Evolutionary conservation across 2,888 invertebrate species (phyloP).

Genomic region (Drosophila algonquin): DNA sequence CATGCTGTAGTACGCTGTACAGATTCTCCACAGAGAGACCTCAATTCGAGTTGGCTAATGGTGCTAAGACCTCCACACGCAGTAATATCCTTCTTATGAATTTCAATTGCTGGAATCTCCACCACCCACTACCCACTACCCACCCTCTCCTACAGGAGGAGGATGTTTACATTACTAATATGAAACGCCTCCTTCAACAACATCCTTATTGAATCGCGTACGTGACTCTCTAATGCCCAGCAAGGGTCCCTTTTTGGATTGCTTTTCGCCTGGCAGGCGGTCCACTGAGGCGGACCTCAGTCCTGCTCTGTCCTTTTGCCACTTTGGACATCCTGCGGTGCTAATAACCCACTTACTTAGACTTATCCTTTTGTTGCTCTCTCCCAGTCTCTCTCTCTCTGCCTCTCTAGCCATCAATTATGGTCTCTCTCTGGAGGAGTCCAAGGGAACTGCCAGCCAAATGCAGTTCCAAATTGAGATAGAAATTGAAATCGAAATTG

Average conservation of each 20-base stretch:
- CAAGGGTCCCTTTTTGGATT: conserved; percentile 47
- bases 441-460: conserved; percentile 11
- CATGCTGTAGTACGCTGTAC: conserved; percentile 50
- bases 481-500: conserved; percentile 63
- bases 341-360: conserved; percentile 82
- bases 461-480: conserved; percentile 31
- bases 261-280: conserved; percentile 46
- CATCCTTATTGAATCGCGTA: conserved; percentile 24
- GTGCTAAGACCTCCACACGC: conserved; percentile 37
- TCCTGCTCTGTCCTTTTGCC: conserved; percentile 30
- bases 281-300: conserved; percentile 29
- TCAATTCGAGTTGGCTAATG: conserved; percentile 65
- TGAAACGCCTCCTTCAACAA: conserved; percentile 64
- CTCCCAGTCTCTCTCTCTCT: conserved; percentile 9
- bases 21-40: conserved; percentile 48
- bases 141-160: background rate
- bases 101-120: conserved; percentile 65
- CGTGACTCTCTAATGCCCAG: conserved; percentile 74
- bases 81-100: conserved; percentile 60
- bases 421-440: background rate
- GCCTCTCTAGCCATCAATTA: conserved; percentile 69
- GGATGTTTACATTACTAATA: conserved; percentile 69
- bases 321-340: conserved; percentile 72
- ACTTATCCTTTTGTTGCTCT: conserved; percentile 73
- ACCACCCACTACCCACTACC: background rate